These are phyloP conservation scores for Ligdia adustata DNA, from an alignment of 2,888 invertebrate species.

Conservation along the genomic window DNA sequence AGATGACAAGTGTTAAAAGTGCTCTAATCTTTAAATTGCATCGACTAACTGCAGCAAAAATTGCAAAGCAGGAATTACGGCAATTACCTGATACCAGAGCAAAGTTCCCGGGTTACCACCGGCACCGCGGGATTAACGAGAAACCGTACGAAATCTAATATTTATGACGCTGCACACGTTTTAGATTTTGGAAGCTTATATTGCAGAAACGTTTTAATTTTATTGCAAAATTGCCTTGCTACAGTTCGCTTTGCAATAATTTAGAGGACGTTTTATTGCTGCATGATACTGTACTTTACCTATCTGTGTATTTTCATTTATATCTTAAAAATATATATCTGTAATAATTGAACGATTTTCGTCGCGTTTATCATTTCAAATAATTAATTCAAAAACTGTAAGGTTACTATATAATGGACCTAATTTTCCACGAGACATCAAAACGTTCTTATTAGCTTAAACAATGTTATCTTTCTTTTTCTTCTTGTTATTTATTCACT, in stretches of 20 bases:
- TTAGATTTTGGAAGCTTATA: constrained; percentile 17
- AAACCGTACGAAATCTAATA: constrained; percentile 14
- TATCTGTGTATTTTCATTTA: neutral
- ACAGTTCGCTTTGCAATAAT: too few species aligned
- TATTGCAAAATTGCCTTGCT: neutral
- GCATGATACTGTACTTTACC: neutral
- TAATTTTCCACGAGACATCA: too few species aligned
- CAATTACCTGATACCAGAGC: constrained; percentile 15
- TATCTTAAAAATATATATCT: neutral
- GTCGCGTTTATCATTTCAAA: too few species aligned
- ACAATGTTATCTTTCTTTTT: too few species aligned
- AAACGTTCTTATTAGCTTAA: too few species aligned
- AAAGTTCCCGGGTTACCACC: constrained; percentile 4
- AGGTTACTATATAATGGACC: too few species aligned
- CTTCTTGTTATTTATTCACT: too few species aligned
- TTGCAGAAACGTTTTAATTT: constrained; percentile 5
- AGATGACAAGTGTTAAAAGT: constrained; percentile 9
- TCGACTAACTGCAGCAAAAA: constrained; percentile 8
- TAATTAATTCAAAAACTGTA: too few species aligned
- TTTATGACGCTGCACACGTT: constrained; percentile 17
- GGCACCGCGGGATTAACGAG: constrained; percentile 7
- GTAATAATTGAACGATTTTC: too few species aligned
- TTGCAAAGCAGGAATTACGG: constrained; percentile 19
- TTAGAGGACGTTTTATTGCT: too few species aligned
- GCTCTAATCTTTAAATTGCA: constrained; percentile 40